phyloP scores from a whole-genome alignment of 2,113 vertebrate species.

The Xenus cinereus region DNA sequence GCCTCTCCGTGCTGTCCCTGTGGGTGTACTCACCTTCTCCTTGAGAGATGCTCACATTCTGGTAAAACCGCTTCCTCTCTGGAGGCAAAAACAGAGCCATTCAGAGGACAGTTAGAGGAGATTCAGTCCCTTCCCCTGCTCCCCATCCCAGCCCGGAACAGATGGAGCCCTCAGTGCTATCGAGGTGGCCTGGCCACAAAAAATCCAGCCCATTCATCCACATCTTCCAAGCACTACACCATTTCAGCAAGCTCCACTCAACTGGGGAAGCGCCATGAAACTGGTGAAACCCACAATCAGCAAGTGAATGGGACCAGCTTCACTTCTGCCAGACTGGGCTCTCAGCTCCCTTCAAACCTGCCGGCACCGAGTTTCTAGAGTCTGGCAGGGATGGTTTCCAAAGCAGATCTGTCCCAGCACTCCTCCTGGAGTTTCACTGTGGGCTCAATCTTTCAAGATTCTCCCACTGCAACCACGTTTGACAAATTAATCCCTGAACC shows the following conservation, averaged over 20 bases:
- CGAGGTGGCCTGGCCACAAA: rapidly evolving
- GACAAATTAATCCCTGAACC: neutral
- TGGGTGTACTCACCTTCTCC: slow-evolving; percentile 80
- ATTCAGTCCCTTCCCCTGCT: neutral
- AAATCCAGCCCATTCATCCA: neutral
- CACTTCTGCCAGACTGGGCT: neutral
- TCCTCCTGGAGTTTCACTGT: neutral
- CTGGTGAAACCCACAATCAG: neutral
- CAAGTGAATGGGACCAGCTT: neutral
- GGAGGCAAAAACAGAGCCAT: neutral
- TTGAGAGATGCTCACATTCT: slow-evolving; percentile 91
- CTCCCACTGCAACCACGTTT: neutral
- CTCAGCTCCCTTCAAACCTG: neutral
- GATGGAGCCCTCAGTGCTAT: rapidly evolving
- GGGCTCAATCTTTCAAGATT: neutral
- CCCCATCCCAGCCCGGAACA: neutral
- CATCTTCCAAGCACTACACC: neutral
- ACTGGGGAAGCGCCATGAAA: rapidly evolving
- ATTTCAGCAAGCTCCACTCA: neutral
- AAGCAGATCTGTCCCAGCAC: neutral
- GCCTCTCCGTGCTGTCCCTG: rapidly evolving
- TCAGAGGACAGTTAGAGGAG: neutral
- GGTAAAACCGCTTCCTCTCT: slow-evolving; percentile 93
- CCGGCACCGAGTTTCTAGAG: too few relatives aligned
- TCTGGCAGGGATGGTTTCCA: neutral